These are phyloP conservation scores for Pasiphila rectangulata DNA, from an alignment of 2,888 invertebrate species.

Conservation along the genomic window DNA sequence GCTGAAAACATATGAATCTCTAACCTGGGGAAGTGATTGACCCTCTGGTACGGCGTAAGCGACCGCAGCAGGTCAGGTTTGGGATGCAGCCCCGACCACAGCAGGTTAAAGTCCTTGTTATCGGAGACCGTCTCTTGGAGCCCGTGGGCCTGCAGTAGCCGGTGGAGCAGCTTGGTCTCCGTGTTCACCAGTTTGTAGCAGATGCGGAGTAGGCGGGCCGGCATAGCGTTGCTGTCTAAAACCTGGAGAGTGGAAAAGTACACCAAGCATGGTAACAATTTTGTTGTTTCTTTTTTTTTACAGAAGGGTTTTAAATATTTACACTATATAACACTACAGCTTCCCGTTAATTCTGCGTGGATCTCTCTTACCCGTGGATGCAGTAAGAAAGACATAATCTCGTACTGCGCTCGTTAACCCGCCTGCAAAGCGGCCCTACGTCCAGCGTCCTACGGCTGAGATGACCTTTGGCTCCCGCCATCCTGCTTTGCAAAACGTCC, in stretches of 20 bases:
- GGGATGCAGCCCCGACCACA: slow-evolving; percentile 96
- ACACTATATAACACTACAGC: no score
- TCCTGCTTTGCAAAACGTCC: no score
- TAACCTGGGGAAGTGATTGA: slow-evolving; percentile 96
- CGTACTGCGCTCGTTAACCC: no score
- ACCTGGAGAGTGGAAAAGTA: no score
- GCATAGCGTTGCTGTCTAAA: slow-evolving; percentile 79
- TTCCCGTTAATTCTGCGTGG: no score
- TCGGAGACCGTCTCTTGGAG: slow-evolving; percentile 82
- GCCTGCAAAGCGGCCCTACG: no score
- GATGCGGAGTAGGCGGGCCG: slow-evolving; percentile 85
- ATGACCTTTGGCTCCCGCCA: no score
- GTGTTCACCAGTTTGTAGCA: slow-evolving; percentile 91
- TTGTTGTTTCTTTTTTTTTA: neutral
- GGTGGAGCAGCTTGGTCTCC: slow-evolving; percentile 88
- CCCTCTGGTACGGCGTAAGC: slow-evolving; percentile 92
- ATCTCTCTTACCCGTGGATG: no score
- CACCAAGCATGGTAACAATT: no score
- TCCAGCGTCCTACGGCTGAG: no score
- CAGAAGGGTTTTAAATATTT: neutral
- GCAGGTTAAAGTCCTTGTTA: slow-evolving; percentile 89
- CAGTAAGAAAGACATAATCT: no score
- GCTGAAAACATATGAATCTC: no score
- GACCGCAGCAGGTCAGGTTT: slow-evolving; percentile 92
- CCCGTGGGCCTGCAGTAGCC: slow-evolving; percentile 89